Evolutionary conservation across 2,797 vertebrate genomes (phyloP), one percentile per base, ranked within the genome.

Genomic region (Enoplosus armatus): DNA sequence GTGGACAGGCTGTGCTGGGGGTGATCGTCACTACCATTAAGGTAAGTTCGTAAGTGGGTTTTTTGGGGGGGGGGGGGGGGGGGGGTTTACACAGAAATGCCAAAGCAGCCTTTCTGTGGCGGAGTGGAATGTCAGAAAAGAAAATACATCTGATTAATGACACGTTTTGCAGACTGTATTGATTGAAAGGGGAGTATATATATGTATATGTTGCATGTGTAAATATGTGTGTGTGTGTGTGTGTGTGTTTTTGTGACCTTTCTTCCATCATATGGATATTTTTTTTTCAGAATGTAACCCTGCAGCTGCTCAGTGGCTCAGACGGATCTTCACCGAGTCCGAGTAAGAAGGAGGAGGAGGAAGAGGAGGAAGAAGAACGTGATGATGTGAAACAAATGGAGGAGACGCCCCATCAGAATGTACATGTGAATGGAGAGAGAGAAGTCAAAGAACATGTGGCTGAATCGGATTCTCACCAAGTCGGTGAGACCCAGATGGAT

Each of bases 21-120:
- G 85, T 96, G 2, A 94, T 98, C 14, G 95, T 99, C 93, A 95
- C 83, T 24, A 99, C 97, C 1, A 99, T 99, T 80, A 99, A 99
- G 96, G 98, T 98, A 24, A 31, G 75, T 22, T n/a, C n/a, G n/a
- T n/a, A n/a, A n/a, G n/a, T n/a, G n/a, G n/a, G 8, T 11, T 22
- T 26, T 43, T 26, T 26, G n/a, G n/a, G n/a, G n/a, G n/a, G n/a
- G n/a, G n/a, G n/a, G n/a, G n/a, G n/a, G n/a, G n/a, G n/a, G n/a
- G n/a, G n/a, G n/a, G n/a, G n/a, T 15, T 12, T 39, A 7, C 7
- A 29, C 9, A 24, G 3, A 68, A 50, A 63, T 8, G 18, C 27
- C 22, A 26, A 7, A 45, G 22, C 58, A 76, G 60, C 18, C 6
- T 68, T 43, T 5, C 39, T 47, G n/a, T 59, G 20, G 29, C 61